phyloP scores from a whole-genome alignment of 35 echinoderm and acorn worm species.

The Patiria miniata region DNA sequence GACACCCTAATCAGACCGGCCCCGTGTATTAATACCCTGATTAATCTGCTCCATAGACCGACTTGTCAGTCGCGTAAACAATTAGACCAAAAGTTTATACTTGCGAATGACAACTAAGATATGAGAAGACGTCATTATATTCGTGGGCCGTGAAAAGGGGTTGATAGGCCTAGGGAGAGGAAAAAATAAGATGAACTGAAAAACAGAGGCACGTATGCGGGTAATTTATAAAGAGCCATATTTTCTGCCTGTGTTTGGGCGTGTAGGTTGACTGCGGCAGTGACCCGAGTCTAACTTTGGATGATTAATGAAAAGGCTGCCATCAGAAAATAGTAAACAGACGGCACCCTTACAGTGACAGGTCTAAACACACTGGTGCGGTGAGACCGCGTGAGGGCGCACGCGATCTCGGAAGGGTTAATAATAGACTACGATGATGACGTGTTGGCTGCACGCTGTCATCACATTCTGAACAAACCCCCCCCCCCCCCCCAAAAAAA shows the following conservation, averaged over 20 bases:
- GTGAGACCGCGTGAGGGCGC: neutral
- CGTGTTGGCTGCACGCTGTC: neutral
- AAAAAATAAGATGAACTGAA: no score
- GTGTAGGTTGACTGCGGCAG: neutral
- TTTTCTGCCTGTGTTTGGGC: constrained; percentile 5
- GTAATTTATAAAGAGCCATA: no score
- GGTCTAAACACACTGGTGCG: no score
- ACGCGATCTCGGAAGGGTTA: no score
- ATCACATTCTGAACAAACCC: neutral
- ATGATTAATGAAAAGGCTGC: constrained; percentile 15
- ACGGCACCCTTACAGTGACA: no score
- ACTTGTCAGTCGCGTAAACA: constrained; percentile 9
- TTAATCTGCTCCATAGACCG: neutral
- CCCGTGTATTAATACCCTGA: neutral
- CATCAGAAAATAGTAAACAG: constrained; percentile 6
- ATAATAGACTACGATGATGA: neutral
- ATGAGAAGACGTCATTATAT: neutral
- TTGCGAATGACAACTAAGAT: constrained; percentile 20
- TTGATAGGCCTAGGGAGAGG: no score
- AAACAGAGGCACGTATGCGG: no score
- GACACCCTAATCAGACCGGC: neutral
- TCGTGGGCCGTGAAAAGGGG: no score
- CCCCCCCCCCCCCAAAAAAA: no score
- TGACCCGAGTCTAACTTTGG: neutral
- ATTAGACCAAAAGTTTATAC: constrained; percentile 22